Conservation (phyloP, 2,797 vertebrate genomes). For the Ctenopoma multispine region DNA sequence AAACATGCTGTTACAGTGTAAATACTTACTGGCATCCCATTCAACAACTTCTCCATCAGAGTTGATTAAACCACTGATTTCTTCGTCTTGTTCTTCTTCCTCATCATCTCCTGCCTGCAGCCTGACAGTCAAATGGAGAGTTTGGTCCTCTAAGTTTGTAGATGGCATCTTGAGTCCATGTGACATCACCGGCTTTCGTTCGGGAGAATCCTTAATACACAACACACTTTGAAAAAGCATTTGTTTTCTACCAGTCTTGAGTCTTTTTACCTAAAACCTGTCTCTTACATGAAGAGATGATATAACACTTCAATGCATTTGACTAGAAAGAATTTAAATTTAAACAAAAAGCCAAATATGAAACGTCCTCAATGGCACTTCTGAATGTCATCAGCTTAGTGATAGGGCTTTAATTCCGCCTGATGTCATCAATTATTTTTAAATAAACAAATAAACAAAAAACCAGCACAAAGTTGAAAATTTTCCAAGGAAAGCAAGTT, state of each 20-base stretch:
- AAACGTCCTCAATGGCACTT: not conserved
- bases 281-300: not conserved
- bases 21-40: slow-evolving; percentile 68
- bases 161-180: slow-evolving; percentile 36
- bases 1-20: not conserved
- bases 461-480: not conserved
- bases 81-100: slow-evolving; percentile 54
- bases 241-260: not conserved
- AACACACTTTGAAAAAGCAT: slow-evolving; percentile 7
- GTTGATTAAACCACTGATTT: slow-evolving; percentile 71
- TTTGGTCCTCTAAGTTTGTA: slow-evolving; percentile 55
- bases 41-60: slow-evolving; percentile 75
- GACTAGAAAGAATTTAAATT: not conserved
- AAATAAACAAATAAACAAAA: no score
- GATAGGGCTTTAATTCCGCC: not conserved
- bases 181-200: slow-evolving; percentile 19
- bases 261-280: not conserved
- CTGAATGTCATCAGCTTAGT: not conserved
- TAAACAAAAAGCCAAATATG: no score
- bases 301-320: not conserved
- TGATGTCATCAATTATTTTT: not conserved
- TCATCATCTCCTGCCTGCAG: slow-evolving; percentile 56
- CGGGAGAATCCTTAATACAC: slow-evolving; percentile 52
- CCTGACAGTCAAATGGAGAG: slow-evolving; percentile 67
- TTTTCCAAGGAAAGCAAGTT: not conserved